Evolutionary conservation across 1,140 invertebrate species (phyloP).

Genomic region (Drosophila hydei): DNA sequence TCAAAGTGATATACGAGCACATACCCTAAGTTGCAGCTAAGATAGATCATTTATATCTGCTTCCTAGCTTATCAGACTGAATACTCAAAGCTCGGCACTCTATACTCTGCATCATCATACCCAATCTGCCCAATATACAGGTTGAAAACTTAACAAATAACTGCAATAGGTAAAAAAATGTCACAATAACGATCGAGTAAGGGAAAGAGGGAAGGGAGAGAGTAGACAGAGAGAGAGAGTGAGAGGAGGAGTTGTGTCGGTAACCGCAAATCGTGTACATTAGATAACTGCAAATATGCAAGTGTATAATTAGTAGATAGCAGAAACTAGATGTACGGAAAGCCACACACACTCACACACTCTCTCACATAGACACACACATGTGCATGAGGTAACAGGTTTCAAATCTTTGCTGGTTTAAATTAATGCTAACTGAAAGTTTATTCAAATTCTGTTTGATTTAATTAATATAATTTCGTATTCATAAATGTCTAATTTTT

Average conservation of each 20-base stretch:
- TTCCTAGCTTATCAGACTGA: too few relatives aligned
- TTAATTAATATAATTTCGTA: background rate
- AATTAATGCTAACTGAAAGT: slow-evolving; percentile 8
- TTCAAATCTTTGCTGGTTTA: background rate
- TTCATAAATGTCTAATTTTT: too few relatives aligned
- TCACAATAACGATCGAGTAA: background rate
- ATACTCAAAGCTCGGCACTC: too few relatives aligned
- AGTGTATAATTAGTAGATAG: slow-evolving; percentile 33
- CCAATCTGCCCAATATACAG: background rate
- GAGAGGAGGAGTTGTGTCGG: background rate
- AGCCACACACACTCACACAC: slow-evolving; percentile 5
- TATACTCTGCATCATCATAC: background rate
- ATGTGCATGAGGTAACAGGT: background rate
- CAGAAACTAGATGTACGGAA: background rate
- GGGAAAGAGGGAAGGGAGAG: background rate
- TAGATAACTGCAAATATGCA: slow-evolving; percentile 33
- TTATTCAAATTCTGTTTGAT: background rate
- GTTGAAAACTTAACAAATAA: background rate
- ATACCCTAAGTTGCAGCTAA: background rate
- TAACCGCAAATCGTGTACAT: slow-evolving; percentile 36
- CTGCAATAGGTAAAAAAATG: slow-evolving; percentile 20
- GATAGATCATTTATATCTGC: too few relatives aligned
- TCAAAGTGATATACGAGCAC: background rate
- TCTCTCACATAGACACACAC: background rate
- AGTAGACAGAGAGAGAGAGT: background rate